These are phyloP conservation scores for Pammene fasciana DNA, from an alignment of 2,888 invertebrate genomes.

Conservation along the genomic window DNA sequence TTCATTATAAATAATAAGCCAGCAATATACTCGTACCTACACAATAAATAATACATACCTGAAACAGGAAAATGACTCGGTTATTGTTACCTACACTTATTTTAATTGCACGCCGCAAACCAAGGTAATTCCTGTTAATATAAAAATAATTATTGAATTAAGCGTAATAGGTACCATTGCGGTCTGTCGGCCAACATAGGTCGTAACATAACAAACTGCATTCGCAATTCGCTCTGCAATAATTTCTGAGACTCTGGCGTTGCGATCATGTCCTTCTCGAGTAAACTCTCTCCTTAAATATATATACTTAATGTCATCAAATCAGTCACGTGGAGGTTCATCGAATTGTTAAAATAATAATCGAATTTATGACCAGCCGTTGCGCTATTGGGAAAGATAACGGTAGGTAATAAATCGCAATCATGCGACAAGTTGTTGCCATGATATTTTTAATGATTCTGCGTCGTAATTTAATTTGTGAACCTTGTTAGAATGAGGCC, in stretches of 20 bases:
- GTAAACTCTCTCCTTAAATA: neutral
- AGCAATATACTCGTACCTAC: neutral
- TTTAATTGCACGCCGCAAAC: conserved; percentile 18
- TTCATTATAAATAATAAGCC: conserved; percentile 9
- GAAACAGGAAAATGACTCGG: conserved; percentile 7
- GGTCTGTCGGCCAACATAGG: neutral
- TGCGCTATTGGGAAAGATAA: conserved; percentile 22
- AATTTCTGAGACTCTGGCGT: neutral
- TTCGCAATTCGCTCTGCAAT: neutral
- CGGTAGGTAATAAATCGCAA: conserved; percentile 34
- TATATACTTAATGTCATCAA: no score
- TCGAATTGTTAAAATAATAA: neutral
- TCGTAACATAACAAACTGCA: neutral
- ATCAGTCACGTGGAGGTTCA: neutral
- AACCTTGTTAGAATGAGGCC: conserved; percentile 68
- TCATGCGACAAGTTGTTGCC: conserved; percentile 37
- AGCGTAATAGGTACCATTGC: neutral
- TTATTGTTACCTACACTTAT: conserved; percentile 12
- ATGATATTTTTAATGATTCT: conserved; percentile 56
- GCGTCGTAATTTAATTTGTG: conserved; percentile 66
- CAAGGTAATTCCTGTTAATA: conserved; percentile 18
- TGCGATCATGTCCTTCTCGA: no score
- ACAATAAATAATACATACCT: conserved; percentile 4
- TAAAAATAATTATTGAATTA: conserved; percentile 15
- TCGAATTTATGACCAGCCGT: neutral